Evolutionary conservation across 2,888 invertebrate genomes (phyloP).

Genomic region (Xestia xanthographa): DNA sequence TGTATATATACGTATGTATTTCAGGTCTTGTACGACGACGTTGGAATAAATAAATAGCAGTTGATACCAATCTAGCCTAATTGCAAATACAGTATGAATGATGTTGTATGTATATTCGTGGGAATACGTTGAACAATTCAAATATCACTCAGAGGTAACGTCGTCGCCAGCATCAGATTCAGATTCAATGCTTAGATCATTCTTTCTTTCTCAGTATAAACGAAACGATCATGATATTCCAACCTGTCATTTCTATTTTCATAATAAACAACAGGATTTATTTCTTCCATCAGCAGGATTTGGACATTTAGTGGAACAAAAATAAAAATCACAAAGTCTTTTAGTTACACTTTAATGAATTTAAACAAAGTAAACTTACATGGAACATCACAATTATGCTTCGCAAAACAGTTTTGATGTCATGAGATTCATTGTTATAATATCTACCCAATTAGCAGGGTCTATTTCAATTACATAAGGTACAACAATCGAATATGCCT

Average conservation of each 20-base stretch:
- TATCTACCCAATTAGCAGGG: slow-evolving; percentile 65
- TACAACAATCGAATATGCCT: slow-evolving; percentile 78
- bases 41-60: slow-evolving; percentile 15
- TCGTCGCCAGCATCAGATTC: slow-evolving; percentile 21
- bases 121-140: slow-evolving; percentile 39
- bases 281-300: not conserved
- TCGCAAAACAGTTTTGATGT: slow-evolving; percentile 88
- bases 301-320: not conserved
- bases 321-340: slow-evolving; percentile 71
- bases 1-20: not conserved
- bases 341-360: slow-evolving; percentile 88
- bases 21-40: not conserved
- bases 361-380: slow-evolving; percentile 89
- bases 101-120: slow-evolving; percentile 28
- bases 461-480: slow-evolving; percentile 68
- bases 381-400: slow-evolving; percentile 91
- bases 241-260: slow-evolving; percentile 16
- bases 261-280: not conserved
- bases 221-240: slow-evolving; percentile 20
- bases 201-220: slow-evolving; percentile 39
- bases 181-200: slow-evolving; percentile 55
- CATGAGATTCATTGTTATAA: slow-evolving; percentile 78
- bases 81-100: slow-evolving; percentile 13
- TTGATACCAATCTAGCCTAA: slow-evolving; percentile 3
- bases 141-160: slow-evolving; percentile 51